phyloP scores from a whole-genome alignment of 2,113 vertebrate genomes.

The Chaetura pelagica region DNA sequence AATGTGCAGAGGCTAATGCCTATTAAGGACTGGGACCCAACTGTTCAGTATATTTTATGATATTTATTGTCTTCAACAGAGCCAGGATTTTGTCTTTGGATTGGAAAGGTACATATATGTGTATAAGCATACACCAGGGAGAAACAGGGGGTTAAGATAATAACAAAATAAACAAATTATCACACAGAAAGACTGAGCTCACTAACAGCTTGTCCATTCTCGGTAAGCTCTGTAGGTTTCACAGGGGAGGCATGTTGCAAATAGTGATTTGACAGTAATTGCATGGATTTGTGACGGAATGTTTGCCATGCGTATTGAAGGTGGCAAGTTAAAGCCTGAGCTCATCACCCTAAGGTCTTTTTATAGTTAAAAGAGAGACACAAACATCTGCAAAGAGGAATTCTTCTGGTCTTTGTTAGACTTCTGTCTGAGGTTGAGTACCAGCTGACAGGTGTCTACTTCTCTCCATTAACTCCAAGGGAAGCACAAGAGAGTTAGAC shows the following conservation, averaged over 20 bases:
- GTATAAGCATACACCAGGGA: neutral
- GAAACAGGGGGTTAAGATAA: neutral
- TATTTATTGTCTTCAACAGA: neutral
- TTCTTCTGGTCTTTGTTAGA: neutral
- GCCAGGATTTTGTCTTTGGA: conserved; percentile 2
- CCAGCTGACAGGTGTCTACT: neutral
- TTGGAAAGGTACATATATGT: neutral
- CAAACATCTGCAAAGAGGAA: conserved; percentile 15
- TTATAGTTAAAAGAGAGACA: conserved; percentile 21
- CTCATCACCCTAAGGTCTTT: conserved; percentile 24
- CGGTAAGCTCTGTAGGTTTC: conserved; percentile 7
- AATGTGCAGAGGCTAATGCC: neutral
- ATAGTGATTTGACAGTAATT: conserved; percentile 55
- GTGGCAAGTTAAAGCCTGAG: conserved; percentile 35
- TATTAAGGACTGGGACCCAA: neutral
- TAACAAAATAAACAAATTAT: conserved; percentile 35
- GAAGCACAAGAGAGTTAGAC: neutral
- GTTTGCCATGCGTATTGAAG: conserved; percentile 45
- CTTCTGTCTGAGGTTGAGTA: neutral
- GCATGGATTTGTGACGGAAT: conserved; percentile 39
- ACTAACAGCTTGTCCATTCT: conserved; percentile 34
- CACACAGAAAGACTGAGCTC: neutral
- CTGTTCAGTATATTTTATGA: neutral
- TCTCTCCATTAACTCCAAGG: neutral
- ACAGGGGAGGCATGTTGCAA: neutral